Evolutionary conservation across 2,888 invertebrate species (phyloP).

Genomic region (Lepidocyrtinus sp.): DNA sequence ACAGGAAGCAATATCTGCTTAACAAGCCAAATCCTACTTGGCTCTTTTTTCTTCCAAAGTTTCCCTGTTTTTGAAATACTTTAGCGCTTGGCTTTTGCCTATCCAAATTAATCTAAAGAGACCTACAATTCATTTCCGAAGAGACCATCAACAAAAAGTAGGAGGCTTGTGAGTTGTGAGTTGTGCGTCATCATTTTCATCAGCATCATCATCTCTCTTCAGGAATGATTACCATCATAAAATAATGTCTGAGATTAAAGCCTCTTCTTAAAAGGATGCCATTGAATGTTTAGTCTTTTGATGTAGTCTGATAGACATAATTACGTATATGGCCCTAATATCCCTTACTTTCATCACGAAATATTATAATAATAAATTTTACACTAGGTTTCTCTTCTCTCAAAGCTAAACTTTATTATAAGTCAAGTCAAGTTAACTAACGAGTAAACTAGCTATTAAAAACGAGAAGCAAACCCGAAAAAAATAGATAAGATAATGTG

Average conservation of each 20-base stretch:
- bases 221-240: slow-evolving; percentile 37
- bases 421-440: slow-evolving; percentile 57
- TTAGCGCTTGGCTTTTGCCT: no score
- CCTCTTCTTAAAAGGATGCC: slow-evolving; percentile 52
- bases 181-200: slow-evolving; percentile 7
- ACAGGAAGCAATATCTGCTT: slow-evolving; percentile 18
- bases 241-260: slow-evolving; percentile 54
- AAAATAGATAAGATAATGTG: slow-evolving; percentile 56
- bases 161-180: no score
- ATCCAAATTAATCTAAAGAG: no score
- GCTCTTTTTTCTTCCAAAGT: no score
- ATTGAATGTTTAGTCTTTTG: slow-evolving; percentile 57
- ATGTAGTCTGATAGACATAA: slow-evolving; percentile 56
- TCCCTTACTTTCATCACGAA: slow-evolving; percentile 24
- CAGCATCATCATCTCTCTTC: neutral
- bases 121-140: no score
- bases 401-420: slow-evolving; percentile 6
- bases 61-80: no score
- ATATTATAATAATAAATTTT: slow-evolving; percentile 11
- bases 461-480: slow-evolving; percentile 55
- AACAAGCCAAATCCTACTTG: no score
- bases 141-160: no score
- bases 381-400: neutral
- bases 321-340: slow-evolving; percentile 47
- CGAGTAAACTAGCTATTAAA: slow-evolving; percentile 58